Evolutionary conservation across 2,888 invertebrate genomes (phyloP).

Genomic region (Parnassius mnemosyne): DNA sequence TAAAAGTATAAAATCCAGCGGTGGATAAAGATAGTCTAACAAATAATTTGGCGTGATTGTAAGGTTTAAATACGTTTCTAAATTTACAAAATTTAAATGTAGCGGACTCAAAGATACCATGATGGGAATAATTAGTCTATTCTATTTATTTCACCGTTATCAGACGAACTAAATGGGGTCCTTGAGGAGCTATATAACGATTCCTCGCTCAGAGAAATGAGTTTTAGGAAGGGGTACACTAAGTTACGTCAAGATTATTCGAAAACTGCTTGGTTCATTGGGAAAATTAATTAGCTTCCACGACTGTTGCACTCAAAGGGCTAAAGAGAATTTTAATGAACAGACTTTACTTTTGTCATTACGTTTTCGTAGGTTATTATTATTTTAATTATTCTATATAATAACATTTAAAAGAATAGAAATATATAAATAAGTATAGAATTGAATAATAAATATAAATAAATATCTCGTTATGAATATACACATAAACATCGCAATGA

Average conservation of each 20-base stretch:
- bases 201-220: constrained; percentile 19
- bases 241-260: constrained; percentile 23
- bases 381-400: no score
- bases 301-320: constrained; percentile 1
- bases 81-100: constrained; percentile 17
- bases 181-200: constrained; percentile 20
- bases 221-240: constrained; percentile 22
- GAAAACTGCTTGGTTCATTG: constrained; percentile 20
- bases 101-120: constrained; percentile 7
- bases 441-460: no score
- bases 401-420: no score
- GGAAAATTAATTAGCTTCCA: constrained; percentile 23
- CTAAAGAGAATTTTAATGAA: not conserved
- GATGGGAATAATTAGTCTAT: constrained; percentile 24
- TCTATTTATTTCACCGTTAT: constrained; percentile 24
- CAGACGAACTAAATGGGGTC: constrained; percentile 20
- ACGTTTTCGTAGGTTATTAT: no score
- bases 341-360: not conserved
- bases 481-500: no score
- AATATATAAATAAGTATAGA: no score
- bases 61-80: constrained; percentile 12
- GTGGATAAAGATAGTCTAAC: no score
- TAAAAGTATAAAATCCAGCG: no score
- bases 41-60: constrained; percentile 36
- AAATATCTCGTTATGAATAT: no score